Evolutionary conservation across 2,888 invertebrate species (phyloP).

Genomic region (Tipula vernalis): DNA sequence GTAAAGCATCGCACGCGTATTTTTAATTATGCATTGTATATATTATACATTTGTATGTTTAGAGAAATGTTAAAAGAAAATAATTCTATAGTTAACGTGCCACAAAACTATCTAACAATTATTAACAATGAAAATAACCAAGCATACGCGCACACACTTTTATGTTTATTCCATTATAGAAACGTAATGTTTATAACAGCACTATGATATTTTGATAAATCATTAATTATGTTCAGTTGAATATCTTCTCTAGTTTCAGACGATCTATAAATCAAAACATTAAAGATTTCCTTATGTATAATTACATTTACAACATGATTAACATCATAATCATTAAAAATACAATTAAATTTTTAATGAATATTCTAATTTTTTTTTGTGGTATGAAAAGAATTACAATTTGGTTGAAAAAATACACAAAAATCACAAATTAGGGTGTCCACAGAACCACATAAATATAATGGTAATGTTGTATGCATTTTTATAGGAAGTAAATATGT

Average conservation of each 20-base stretch:
- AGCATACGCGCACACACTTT: background rate
- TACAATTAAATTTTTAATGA: background rate
- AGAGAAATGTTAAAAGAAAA: background rate
- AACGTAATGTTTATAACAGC: background rate
- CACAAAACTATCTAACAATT: background rate
- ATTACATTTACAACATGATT: background rate
- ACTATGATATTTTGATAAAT: background rate
- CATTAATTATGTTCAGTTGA: background rate
- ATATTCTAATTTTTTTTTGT: background rate
- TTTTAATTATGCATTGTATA: background rate
- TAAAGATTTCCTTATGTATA: background rate
- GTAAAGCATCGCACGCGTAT: background rate
- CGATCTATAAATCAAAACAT: background rate
- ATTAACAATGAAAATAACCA: background rate
- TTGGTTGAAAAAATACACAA: background rate
- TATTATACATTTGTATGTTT: background rate
- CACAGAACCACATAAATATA: background rate
- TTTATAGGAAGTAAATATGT: background rate
- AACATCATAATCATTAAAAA: background rate
- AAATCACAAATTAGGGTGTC: background rate
- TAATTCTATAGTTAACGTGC: background rate
- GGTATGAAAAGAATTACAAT: background rate
- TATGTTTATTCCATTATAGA: background rate
- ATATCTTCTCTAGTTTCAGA: background rate
- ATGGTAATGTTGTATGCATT: background rate